Base-by-base conservation (phyloP, 2,113 vertebrate genomes). In the Ploceus nigricollis region DNA sequence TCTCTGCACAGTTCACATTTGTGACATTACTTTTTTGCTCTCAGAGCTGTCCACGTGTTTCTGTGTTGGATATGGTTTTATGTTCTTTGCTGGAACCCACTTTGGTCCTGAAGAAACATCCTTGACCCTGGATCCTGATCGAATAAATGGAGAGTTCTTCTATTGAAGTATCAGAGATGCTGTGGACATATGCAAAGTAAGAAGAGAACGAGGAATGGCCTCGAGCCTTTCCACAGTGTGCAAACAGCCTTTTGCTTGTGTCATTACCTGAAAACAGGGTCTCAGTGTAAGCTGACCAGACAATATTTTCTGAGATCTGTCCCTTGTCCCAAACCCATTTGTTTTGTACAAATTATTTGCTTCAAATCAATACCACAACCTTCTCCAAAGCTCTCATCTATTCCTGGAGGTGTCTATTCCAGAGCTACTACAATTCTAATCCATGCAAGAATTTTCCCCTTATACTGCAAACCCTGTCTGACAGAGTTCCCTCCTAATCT, bases 41-140 rank as follows among this genome's bases (percentile, higher is more conserved):
- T 37, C 35, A 18, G 57, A 60, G 35, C 23, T 37, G 10, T 12
- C 57, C 17, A 0, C 1, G 15, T 37, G n/a, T 1, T 6, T 37
- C 18, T 27, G 35, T 60, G 35, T 37, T 60, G 8, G 11, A 18
- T 37, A 25, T 18, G 35, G 35, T 60, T 37, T 25, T 18, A 60
- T 10, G 2, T 37, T 60, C 35, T 18, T 27, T 27, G 11, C 57
- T 60, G 57, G 57, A 60, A 27, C 23, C 35, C 35, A 60, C 57
- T 37, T 13, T 60, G 35, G 24, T 60, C 57, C 57, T 37, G 57
- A 60, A 37, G 24, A 60, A 37, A 37, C 24, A 37, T 27, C 48
- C 48, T 27, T 24, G 35, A 12, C 37, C 57, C 50, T 70, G 40
- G 30, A 42, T 40, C 50, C 54, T 11, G 33, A 19, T 37, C 37